These are phyloP conservation scores for Trichonephila clavata DNA, from an alignment of 1,140 invertebrate species.

Conservation along the genomic window DNA sequence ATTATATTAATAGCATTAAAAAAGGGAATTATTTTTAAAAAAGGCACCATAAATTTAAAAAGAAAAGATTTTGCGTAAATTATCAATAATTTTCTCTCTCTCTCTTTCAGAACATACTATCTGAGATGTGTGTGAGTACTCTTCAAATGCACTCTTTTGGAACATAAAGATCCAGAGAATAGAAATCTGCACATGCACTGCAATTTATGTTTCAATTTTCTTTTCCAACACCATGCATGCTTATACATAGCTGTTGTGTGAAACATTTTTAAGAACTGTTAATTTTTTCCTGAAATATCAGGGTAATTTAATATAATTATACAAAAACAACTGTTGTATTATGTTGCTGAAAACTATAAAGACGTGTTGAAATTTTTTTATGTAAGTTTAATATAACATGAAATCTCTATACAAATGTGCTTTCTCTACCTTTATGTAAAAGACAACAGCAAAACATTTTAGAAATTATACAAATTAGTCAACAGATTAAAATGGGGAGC, in stretches of 20 bases:
- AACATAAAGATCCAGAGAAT: neutral
- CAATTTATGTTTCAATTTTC: neutral
- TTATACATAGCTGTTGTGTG: neutral
- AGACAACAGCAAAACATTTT: too few species aligned
- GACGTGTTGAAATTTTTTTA: neutral
- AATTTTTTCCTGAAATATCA: neutral
- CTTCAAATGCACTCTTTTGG: neutral
- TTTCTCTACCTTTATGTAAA: too few species aligned
- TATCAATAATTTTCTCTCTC: neutral
- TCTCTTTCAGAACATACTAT: conserved; percentile 10
- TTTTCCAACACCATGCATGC: neutral
- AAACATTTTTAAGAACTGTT: neutral
- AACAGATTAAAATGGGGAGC: too few species aligned
- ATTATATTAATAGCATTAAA: too few species aligned
- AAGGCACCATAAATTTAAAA: too few species aligned
- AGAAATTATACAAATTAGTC: too few species aligned
- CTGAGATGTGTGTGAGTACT: neutral
- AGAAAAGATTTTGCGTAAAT: too few species aligned
- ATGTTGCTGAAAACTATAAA: neutral
- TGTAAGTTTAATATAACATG: neutral
- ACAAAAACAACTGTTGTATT: neutral
- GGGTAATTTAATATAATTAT: neutral
- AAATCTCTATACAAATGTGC: too few species aligned
- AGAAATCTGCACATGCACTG: neutral
- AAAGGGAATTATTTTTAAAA: too few species aligned